These are phyloP conservation scores for Aporophyla lueneburgensis DNA, from an alignment of 2,888 invertebrate species.

Conservation along the genomic window DNA sequence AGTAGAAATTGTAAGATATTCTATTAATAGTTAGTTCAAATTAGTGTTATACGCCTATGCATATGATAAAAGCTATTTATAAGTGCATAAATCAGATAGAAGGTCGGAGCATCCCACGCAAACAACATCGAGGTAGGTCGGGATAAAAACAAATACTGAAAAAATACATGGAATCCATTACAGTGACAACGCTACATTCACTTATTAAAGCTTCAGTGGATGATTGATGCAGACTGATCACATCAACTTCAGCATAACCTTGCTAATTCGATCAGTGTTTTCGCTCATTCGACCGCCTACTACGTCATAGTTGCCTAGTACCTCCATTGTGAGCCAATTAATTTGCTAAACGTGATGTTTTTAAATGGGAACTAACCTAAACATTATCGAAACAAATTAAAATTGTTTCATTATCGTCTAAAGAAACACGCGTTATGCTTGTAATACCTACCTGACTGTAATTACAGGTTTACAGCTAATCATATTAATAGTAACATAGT, in stretches of 20 bases:
- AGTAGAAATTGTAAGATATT: constrained; percentile 53
- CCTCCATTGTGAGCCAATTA: constrained; percentile 63
- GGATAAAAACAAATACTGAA: constrained; percentile 80
- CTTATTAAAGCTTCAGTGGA: constrained; percentile 72
- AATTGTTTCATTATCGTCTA: constrained; percentile 53
- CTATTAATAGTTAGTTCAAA: constrained; percentile 72
- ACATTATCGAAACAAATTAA: constrained; percentile 58
- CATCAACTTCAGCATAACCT: constrained; percentile 69
- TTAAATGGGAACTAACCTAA: constrained; percentile 45
- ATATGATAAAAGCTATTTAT: constrained; percentile 84
- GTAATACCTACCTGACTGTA: constrained; percentile 62
- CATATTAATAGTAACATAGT: constrained; percentile 66
- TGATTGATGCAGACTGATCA: constrained; percentile 73
- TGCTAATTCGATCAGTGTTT: constrained; percentile 75
- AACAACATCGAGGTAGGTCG: constrained; percentile 86
- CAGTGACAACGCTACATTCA: constrained; percentile 38
- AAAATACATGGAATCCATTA: constrained; percentile 68
- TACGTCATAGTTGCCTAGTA: constrained; percentile 72
- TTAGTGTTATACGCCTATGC: constrained; percentile 73
- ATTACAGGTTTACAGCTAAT: constrained; percentile 66
- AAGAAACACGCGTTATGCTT: constrained; percentile 42
- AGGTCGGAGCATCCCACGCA: constrained; percentile 80
- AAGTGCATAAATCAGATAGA: constrained; percentile 84
- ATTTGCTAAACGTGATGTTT: constrained; percentile 61
- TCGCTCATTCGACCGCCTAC: constrained; percentile 71